Evolutionary conservation across 2,113 vertebrate species (phyloP).

Genomic region (Cryptotis parvus): DNA sequence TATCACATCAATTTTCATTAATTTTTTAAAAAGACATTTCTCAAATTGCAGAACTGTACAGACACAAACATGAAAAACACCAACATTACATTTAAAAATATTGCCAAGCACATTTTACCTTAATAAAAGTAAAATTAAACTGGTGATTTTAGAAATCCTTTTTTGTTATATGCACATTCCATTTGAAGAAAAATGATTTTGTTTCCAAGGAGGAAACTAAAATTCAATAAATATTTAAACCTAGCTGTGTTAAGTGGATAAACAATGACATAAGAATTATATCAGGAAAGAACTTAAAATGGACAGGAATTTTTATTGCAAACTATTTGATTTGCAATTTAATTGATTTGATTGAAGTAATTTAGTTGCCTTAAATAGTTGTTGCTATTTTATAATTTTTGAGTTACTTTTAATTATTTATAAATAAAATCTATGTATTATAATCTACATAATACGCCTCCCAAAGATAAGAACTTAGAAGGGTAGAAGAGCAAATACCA

Average conservation of each 20-base stretch:
- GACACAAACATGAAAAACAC: constrained; percentile 60
- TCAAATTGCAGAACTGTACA: constrained; percentile 52
- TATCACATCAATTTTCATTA: constrained; percentile 56
- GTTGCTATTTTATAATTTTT: constrained; percentile 24
- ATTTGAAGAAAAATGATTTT: constrained; percentile 2
- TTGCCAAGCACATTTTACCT: constrained; percentile 54
- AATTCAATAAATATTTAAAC: constrained; percentile 38
- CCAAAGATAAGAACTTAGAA: neutral
- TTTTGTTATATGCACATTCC: neutral
- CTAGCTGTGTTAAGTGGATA: neutral
- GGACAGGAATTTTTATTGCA: neutral
- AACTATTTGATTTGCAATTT: neutral
- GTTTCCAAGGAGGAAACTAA: constrained; percentile 22
- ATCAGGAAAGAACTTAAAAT: constrained; percentile 14
- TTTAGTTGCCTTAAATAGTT: constrained; percentile 10
- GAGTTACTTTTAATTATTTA: constrained; percentile 23
- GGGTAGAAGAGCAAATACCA: neutral
- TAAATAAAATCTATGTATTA: constrained; percentile 32
- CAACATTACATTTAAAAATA: constrained; percentile 9
- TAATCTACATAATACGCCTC: neutral
- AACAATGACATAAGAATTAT: neutral
- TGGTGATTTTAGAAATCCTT: constrained; percentile 49
- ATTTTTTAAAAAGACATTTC: constrained; percentile 58
- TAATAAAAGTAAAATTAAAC: constrained; percentile 60
- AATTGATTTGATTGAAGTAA: neutral